These are phyloP conservation scores for Laterallus jamaicensis DNA, from an alignment of 2,113 vertebrate species.

Conservation along the genomic window DNA sequence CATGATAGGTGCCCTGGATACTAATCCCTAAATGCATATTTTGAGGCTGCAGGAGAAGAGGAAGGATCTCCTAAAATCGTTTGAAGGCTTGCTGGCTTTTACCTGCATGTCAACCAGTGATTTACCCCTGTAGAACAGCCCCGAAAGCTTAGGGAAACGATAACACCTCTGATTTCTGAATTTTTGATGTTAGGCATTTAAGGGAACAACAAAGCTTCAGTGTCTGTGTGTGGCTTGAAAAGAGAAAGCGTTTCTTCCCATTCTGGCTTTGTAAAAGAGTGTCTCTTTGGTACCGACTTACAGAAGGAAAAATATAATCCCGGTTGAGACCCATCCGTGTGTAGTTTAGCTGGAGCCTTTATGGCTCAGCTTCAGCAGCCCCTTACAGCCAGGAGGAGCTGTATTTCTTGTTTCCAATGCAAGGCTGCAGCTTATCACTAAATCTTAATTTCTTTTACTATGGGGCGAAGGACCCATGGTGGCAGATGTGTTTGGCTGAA, in stretches of 20 bases:
- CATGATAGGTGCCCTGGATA: slow-evolving; percentile 38
- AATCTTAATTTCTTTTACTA: background rate
- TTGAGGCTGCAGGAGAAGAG: background rate
- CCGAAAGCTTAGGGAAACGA: background rate
- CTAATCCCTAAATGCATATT: background rate
- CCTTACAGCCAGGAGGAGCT: slow-evolving; percentile 31
- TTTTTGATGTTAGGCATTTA: slow-evolving; percentile 36
- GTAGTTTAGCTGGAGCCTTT: background rate
- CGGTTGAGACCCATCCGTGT: background rate
- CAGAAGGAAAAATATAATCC: background rate
- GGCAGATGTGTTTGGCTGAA: background rate
- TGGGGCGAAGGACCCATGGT: background rate
- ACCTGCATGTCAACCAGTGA: background rate
- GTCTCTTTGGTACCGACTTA: background rate
- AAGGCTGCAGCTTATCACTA: background rate
- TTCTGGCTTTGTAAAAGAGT: background rate
- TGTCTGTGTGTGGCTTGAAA: background rate
- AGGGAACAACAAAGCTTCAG: slow-evolving; percentile 32
- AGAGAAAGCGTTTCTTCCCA: background rate
- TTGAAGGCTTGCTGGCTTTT: slow-evolving; percentile 11
- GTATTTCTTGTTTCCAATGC: background rate
- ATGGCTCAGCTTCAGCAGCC: background rate
- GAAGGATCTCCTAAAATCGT: background rate
- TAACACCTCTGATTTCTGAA: slow-evolving; percentile 9
- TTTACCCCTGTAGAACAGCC: background rate